Conservation (phyloP, 2,888 invertebrate genomes). For the Ditylenchus weischeri region DNA sequence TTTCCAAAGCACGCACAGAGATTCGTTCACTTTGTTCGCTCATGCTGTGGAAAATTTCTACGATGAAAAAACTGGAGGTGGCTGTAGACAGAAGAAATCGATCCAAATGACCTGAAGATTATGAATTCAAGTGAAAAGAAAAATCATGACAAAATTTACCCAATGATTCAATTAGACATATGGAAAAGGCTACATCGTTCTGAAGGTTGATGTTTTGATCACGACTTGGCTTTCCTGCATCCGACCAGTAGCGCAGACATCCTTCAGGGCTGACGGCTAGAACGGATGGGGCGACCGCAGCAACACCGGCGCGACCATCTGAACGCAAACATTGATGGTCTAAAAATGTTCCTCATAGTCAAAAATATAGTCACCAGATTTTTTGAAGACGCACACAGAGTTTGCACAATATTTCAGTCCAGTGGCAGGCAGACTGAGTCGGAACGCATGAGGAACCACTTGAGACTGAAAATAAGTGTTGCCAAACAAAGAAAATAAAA, state of each 20-base stretch:
- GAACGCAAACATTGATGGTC: neutral
- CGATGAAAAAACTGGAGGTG: slow-evolving; percentile 35
- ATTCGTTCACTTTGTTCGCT: slow-evolving; percentile 17
- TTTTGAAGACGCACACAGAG: slow-evolving; percentile 32
- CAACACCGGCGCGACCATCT: neutral
- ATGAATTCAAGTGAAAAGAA: neutral
- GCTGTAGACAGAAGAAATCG: slow-evolving; percentile 38
- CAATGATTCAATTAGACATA: slow-evolving; percentile 28
- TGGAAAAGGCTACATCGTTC: slow-evolving; percentile 39
- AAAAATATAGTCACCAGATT: neutral
- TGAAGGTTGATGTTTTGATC: slow-evolving; percentile 30
- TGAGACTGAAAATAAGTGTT: slow-evolving; percentile 10
- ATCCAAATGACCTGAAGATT: slow-evolving; percentile 34
- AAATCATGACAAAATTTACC: slow-evolving; percentile 24
- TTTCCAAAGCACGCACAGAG: neutral
- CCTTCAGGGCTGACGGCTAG: slow-evolving; percentile 37
- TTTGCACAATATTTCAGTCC: slow-evolving; percentile 35
- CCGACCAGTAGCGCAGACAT: slow-evolving; percentile 36
- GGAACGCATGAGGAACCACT: slow-evolving; percentile 21
- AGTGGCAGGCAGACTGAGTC: slow-evolving; percentile 32
- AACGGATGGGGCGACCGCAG: slow-evolving; percentile 16
- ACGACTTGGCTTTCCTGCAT: slow-evolving; percentile 31
- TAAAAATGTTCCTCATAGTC: neutral
- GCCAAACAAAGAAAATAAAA: neutral
- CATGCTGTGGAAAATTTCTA: slow-evolving; percentile 33